Evolutionary conservation across 2,797 vertebrate species (phyloP), one percentile per base, ranked within the genome.

Genomic region (Sorex maritimensis): DNA sequence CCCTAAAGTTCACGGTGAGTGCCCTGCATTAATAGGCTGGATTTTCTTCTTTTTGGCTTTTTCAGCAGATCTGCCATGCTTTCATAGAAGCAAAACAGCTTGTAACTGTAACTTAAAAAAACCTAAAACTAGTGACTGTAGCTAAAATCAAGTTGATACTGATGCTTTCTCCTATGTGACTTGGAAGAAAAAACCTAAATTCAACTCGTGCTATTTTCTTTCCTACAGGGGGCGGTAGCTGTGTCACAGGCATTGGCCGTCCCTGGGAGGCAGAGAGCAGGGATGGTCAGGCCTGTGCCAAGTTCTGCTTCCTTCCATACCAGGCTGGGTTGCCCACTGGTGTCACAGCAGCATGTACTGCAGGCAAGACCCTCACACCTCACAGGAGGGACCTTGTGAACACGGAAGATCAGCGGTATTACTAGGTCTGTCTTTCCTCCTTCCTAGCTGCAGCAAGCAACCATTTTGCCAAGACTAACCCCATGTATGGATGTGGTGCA

Each of bases 1-100:
- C 41, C 17, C 0, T 61, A 72, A 63, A 72, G n/a, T 77, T 38
- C 63, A 80, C 26, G 71, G 13, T 72, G 65, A 72, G 19, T 19
- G 46, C 21, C 89, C 86, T 55, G 6, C 30, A 12, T 19, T 21
- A 26, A 28, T 17, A 58, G 9, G 26, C 38, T 71, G 41, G 38
- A 41, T 63, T 74, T 90, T 91, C 38, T 93, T 58, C 77, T 93
- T 85, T 82, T 89, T 84, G 93, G 63, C 7, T 28, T 68, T 91
- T 67, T 41, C 13, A 71, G 34, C 81, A 30, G 13, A 8, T 68
- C 75, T 38, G 9, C 30, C 81, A 67, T 81, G n/a, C n/a, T 83
- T 80, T 71, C 84, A 83, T 46, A 79, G 10, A 19, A 68, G 49
- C n/a, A 77, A 81, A 86, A 34, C 0, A 46, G 34, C 46, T 67